Conservation (phyloP, 2,888 invertebrate genomes). For the Crematogaster levior region DNA sequence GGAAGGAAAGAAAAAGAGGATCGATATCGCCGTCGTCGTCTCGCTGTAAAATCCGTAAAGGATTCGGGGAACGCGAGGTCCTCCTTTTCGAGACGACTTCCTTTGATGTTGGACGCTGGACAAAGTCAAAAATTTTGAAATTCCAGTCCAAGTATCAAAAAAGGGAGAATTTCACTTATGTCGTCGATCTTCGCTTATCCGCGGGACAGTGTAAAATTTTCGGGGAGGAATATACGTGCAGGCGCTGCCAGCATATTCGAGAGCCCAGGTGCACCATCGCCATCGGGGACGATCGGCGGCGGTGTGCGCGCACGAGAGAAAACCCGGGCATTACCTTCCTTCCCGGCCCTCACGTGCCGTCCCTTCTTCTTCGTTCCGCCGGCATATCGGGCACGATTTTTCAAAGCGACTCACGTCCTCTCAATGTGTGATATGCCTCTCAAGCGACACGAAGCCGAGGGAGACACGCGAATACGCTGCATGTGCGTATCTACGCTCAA, state of each 20-base stretch:
- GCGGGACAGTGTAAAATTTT: constrained; percentile 42
- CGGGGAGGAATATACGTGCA: not conserved
- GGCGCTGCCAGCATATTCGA: constrained; percentile 28
- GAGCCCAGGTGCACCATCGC: constrained; percentile 47
- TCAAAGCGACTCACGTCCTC: constrained; percentile 76
- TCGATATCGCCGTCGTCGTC: constrained; percentile 39
- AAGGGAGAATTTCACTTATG: constrained; percentile 51
- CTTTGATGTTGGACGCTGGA: constrained; percentile 42
- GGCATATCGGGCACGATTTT: constrained; percentile 63
- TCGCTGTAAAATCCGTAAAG: constrained; percentile 27
- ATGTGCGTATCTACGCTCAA: constrained; percentile 27
- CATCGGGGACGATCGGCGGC: constrained; percentile 26
- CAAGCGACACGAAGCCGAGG: constrained; percentile 63
- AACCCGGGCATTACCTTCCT: constrained; percentile 35
- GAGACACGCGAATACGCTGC: constrained; percentile 27
- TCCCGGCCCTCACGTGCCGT: constrained; percentile 43
- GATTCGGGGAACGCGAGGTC: not conserved
- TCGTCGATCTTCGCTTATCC: constrained; percentile 50
- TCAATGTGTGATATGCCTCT: constrained; percentile 75
- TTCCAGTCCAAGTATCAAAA: constrained; percentile 14
- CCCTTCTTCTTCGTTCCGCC: constrained; percentile 54
- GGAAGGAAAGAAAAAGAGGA: not conserved
- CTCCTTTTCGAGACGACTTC: not conserved
- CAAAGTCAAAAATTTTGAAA: constrained; percentile 27
- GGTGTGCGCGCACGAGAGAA: not conserved